phyloP scores from a whole-genome alignment of 2,888 invertebrate species.

The Steromphala cineraria region DNA sequence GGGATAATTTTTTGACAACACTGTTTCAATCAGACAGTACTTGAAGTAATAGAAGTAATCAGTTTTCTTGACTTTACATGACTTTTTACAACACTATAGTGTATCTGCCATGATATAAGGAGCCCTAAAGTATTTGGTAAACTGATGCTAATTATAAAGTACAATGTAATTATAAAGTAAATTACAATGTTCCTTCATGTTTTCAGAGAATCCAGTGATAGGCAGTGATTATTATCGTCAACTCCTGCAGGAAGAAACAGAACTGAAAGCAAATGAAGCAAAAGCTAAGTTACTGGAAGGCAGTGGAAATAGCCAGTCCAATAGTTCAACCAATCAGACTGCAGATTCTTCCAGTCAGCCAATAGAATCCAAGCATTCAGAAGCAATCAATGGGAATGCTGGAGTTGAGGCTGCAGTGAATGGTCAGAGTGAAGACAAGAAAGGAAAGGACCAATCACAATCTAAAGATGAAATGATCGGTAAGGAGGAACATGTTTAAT shows the following conservation, averaged over 20 bases:
- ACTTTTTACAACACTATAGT: too few species aligned
- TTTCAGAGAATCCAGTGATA: slow-evolving; percentile 60
- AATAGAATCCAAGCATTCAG: neutral
- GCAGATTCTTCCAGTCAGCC: neutral
- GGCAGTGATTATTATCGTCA: slow-evolving; percentile 68
- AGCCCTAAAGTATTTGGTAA: neutral
- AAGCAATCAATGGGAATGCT: neutral
- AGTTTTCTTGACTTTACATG: too few species aligned
- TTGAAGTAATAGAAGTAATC: too few species aligned
- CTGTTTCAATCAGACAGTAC: too few species aligned
- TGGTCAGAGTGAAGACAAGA: neutral
- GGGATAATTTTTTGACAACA: too few species aligned
- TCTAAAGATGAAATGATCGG: slow-evolving; percentile 46
- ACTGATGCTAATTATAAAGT: neutral
- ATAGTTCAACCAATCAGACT: neutral
- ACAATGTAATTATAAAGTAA: too few species aligned
- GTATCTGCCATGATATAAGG: too few species aligned
- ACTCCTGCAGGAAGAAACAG: slow-evolving; percentile 66
- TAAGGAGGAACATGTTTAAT: slow-evolving; percentile 8
- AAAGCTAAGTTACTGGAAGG: neutral
- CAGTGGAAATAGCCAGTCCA: neutral
- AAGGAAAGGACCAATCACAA: slow-evolving; percentile 20
- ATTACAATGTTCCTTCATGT: too few species aligned
- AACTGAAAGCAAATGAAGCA: slow-evolving; percentile 32
- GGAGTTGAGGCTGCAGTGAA: neutral